Base-by-base conservation (phyloP, 2,797 vertebrate genomes). In the Dicrostonyx torquatus region DNA sequence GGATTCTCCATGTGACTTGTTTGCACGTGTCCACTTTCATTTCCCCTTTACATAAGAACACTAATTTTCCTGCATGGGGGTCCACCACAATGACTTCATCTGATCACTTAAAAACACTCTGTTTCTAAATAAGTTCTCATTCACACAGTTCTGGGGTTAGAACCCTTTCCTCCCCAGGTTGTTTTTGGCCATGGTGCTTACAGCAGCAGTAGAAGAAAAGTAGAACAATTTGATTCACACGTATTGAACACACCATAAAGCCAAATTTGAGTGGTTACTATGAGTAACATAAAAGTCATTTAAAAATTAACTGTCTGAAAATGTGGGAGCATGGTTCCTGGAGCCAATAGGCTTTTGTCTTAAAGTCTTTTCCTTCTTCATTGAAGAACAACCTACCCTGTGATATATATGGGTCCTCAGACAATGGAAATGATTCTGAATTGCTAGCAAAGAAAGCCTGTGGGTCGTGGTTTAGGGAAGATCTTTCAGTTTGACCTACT, bases 111-210 rank as follows among this genome's bases (percentile, higher is more conserved):
- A 8, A 75, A 90, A 90, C 40, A 72, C 26, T 22, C 10, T 45
- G 6, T 79, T 94, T 94, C 45, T 60, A 84, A 94, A 93, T 84
- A 87, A 79, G 18, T 53, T 87, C 70, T 86, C 18, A 87, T 96
- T 91, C 14, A 34, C 50, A 80, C 45, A 24, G 34, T 29, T 45
- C 17, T 53, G 12, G 18, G 7, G 1, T 70, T 43, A 24, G 34
- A 87, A 83, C 58, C 37, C 26, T 64, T 31, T 45, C 40, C 58
- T 66, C 29, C 29, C 9, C 17, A 34, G 40, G 15, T 4, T 66
- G 1, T 64, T 64, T 66, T 84, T 48, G 17, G 13, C 24, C 15
- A 18, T 82, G 14, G 24, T 62, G 37, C 15, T 80, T 58, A 60
- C 26, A 58, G 13, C 24, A 62, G 37, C 79, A 82, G 24, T 37